These are phyloP conservation scores for Nemoura dubitans DNA, from an alignment of 2,888 invertebrate species.

Conservation along the genomic window DNA sequence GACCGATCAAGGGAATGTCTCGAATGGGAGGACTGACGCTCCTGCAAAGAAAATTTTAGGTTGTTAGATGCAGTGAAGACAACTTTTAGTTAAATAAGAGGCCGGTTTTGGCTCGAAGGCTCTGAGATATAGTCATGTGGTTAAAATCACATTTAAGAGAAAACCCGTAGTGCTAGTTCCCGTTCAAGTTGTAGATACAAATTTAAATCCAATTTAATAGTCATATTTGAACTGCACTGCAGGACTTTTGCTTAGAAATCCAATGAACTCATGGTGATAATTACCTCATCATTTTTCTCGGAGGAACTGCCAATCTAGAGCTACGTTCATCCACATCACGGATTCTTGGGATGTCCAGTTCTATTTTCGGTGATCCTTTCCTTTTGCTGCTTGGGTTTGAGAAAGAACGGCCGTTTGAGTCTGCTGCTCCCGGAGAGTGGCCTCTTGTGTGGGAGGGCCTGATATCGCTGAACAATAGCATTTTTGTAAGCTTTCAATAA, in stretches of 20 bases:
- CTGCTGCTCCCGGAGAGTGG: not conserved
- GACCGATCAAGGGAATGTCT: not conserved
- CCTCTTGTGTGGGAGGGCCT: not conserved
- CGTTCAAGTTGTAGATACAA: no score
- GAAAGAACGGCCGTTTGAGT: slow-evolving; percentile 7
- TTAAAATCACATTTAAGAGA: no score
- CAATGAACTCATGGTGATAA: no score
- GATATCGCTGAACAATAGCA: not conserved
- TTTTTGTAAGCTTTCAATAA: not conserved
- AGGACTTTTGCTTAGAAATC: no score
- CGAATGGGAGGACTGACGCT: not conserved
- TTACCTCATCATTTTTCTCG: not conserved
- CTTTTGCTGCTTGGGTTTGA: not conserved
- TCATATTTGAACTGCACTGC: no score
- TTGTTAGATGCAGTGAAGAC: not conserved
- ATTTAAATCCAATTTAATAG: no score
- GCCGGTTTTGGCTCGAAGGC: no score
- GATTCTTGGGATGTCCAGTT: not conserved
- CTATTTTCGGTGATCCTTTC: not conserved
- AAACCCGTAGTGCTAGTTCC: no score
- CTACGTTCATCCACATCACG: not conserved
- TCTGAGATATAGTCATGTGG: no score
- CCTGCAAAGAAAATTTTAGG: not conserved
- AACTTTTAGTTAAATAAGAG: no score
- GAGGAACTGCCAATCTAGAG: not conserved